These are phyloP conservation scores for Origma solitaria DNA, from an alignment of 2,113 vertebrate genomes.

Conservation along the genomic window DNA sequence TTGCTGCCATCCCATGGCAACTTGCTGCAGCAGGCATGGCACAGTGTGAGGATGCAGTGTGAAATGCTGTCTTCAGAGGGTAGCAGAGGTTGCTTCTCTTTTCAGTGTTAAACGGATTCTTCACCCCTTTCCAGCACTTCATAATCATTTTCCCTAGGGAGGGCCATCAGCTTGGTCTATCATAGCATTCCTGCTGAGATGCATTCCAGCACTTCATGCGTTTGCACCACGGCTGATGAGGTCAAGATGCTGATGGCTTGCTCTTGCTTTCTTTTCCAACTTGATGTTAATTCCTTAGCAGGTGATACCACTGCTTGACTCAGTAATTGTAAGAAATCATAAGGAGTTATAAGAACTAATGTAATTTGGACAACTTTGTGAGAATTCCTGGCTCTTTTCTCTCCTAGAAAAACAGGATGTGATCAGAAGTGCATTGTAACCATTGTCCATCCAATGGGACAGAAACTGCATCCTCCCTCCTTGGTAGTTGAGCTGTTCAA, in stretches of 20 bases:
- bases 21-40: background rate
- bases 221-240: background rate
- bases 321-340: background rate
- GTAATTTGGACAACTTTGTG: background rate
- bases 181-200: background rate
- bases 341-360: background rate
- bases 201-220: background rate
- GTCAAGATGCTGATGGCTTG: background rate
- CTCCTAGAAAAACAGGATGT: background rate
- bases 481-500: background rate
- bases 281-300: background rate
- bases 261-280: background rate
- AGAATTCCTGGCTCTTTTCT: background rate
- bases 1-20: slow-evolving; percentile 44
- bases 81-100: slow-evolving; percentile 3
- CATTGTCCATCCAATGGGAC: background rate
- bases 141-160: background rate
- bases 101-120: background rate
- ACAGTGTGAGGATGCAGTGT: background rate
- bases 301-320: background rate
- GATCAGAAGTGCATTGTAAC: background rate
- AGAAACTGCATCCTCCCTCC: background rate
- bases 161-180: background rate
- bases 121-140: background rate
- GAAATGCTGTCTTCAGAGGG: slow-evolving; percentile 20